A percentile compares a stretch with the other conserved stretches of the same genome.
phyloP scores from a whole-genome alignment of 1,140 invertebrate species.

The Reticulitermes speratus region DNA sequence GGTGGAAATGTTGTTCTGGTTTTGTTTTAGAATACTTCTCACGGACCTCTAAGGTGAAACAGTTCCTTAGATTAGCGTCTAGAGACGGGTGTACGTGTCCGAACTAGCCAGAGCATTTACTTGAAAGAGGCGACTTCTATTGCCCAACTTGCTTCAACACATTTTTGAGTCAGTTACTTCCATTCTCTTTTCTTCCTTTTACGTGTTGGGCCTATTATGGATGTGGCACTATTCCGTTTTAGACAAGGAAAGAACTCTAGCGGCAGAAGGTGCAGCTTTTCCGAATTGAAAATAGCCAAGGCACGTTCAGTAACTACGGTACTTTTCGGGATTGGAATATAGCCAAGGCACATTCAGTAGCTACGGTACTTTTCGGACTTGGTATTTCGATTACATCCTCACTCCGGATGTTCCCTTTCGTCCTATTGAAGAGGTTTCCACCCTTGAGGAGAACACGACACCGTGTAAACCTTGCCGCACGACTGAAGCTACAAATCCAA shows the following conservation, averaged over 20 bases:
- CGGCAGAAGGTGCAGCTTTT: too few species aligned
- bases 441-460: not conserved
- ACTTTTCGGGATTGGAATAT: not conserved
- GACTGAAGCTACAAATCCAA: slow-evolving; percentile 25
- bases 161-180: too few species aligned
- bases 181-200: too few species aligned
- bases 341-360: not conserved
- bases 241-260: too few species aligned
- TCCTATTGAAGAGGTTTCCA: not conserved
- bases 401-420: not conserved
- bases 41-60: not conserved
- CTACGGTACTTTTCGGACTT: not conserved
- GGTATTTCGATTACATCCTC: not conserved
- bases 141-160: too few species aligned
- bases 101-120: not conserved
- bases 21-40: too few species aligned
- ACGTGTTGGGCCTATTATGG: too few species aligned
- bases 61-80: not conserved
- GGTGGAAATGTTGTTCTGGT: too few species aligned
- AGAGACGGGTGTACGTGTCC: not conserved
- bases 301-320: not conserved
- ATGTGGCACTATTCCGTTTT: too few species aligned
- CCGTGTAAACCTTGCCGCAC: slow-evolving; percentile 19
- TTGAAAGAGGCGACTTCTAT: too few species aligned
- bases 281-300: too few species aligned